Evolutionary conservation across 1,140 invertebrate genomes (phyloP).

Genomic region (Idris sp.): DNA sequence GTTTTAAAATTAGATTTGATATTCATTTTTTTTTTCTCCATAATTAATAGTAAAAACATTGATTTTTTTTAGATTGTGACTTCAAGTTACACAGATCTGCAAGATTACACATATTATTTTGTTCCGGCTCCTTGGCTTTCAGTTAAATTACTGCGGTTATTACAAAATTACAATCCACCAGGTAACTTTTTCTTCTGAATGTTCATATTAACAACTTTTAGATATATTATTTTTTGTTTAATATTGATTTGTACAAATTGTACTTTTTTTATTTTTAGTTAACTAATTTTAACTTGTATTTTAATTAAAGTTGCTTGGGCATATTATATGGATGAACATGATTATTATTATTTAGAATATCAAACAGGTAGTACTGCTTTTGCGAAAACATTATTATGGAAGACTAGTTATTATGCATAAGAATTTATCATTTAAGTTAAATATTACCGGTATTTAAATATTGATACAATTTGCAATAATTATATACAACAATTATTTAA

Average conservation of each 20-base stretch:
- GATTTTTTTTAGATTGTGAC: constrained; percentile 90
- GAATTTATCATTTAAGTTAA: too few relatives aligned
- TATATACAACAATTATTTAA: too few relatives aligned
- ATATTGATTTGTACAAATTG: background rate
- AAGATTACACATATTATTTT: constrained; percentile 99
- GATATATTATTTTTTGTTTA: constrained; percentile 31
- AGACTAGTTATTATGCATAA: too few relatives aligned
- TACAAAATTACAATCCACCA: constrained; percentile 99
- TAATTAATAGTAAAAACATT: background rate
- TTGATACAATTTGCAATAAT: too few relatives aligned
- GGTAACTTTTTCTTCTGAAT: too few relatives aligned
- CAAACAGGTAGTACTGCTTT: constrained; percentile 14
- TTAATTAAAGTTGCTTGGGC: constrained; percentile 14
- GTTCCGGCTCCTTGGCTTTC: constrained; percentile 99
- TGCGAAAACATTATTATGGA: too few relatives aligned
- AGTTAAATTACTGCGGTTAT: constrained; percentile 95
- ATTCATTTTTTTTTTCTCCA: too few relatives aligned
- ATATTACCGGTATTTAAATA: too few relatives aligned
- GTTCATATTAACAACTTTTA: too few relatives aligned
- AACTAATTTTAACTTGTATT: too few relatives aligned
- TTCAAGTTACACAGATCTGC: constrained; percentile 97
- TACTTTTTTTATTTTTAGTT: background rate
- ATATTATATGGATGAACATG: constrained; percentile 19
- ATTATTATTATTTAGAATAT: constrained; percentile 21
- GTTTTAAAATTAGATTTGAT: too few relatives aligned